These are phyloP conservation scores for Cecropterus lyciades DNA, from an alignment of 1,140 invertebrate species.

Conservation along the genomic window DNA sequence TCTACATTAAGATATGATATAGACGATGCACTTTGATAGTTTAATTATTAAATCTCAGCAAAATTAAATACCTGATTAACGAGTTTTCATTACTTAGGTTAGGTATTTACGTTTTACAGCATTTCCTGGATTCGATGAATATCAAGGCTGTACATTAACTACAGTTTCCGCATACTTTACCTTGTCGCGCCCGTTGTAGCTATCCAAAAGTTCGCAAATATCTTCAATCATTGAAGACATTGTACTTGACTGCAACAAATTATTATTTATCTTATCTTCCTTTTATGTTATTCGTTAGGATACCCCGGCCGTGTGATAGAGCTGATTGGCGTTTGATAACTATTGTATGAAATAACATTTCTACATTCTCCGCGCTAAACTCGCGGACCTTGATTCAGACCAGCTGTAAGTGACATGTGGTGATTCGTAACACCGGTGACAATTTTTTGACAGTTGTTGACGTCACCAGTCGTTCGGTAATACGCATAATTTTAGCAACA, in stretches of 20 bases:
- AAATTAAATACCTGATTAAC: neutral
- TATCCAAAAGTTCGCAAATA: slow-evolving; percentile 77
- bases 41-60: neutral
- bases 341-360: slow-evolving; percentile 56
- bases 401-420: slow-evolving; percentile 6
- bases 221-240: slow-evolving; percentile 74
- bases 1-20: no score
- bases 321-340: slow-evolving; percentile 58
- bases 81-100: neutral
- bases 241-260: slow-evolving; percentile 34
- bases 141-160: slow-evolving; percentile 45
- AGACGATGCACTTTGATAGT: no score
- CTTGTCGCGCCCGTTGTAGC: slow-evolving; percentile 79
- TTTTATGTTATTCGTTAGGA: slow-evolving; percentile 11
- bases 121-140: slow-evolving; percentile 40
- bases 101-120: neutral
- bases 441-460: neutral
- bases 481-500: no score
- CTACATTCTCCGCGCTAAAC: slow-evolving; percentile 54
- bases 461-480: neutral
- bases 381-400: slow-evolving; percentile 63
- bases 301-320: slow-evolving; percentile 46
- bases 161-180: slow-evolving; percentile 71
- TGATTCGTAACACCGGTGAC: neutral
- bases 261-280: slow-evolving; percentile 35